Base-by-base conservation (phyloP, 2,113 vertebrate genomes). In the Sturnus vulgaris region DNA sequence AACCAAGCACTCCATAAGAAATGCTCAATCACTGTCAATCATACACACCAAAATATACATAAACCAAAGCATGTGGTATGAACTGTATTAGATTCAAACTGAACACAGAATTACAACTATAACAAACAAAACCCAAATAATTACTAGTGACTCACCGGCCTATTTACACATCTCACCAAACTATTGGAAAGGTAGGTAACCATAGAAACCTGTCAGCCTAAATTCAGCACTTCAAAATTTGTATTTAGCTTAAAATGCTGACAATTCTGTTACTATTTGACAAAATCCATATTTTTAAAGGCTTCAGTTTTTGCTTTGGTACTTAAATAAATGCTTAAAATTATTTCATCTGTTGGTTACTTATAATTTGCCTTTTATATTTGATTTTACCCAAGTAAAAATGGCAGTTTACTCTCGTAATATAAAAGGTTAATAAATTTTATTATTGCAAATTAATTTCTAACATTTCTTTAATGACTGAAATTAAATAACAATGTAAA, bases 21-120 rank as follows among this genome's bases (percentile, higher is more conserved):
- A 98, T 97, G 97, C 97, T 99, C 98, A 97, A 98, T 98, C 98
- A 98, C 98, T 98, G 98, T 98, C 98, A 99, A 98, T 99, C 98
- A 98, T 61, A 89, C 65, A 88, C 97, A 95, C 96, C 95, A 97
- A 98, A 98, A 98, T 98, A 98, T 97, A 98, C 95, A 98, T 97
- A 98, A 98, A 98, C 97, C 90, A 97, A 98, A 98, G 97, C 97
- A 97, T 73, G 88, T 75, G 37, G 88, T 97, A 94, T 96, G 96
- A 98, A 97, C 94, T 97, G 90, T 95, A 98, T 97, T 97, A 96
- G 94, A 97, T 82, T 97, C 97, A 96, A 92, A 93, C 94, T 92
- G 97, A 98, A 98, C 93, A 98, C 88, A 93, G 95, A 98, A 97
- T 97, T 97, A 97, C 95, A 83, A 97, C 93, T 76, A 95, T 91